phyloP scores from a whole-genome alignment of 2,113 vertebrate genomes.

The Entelurus aequoreus region DNA sequence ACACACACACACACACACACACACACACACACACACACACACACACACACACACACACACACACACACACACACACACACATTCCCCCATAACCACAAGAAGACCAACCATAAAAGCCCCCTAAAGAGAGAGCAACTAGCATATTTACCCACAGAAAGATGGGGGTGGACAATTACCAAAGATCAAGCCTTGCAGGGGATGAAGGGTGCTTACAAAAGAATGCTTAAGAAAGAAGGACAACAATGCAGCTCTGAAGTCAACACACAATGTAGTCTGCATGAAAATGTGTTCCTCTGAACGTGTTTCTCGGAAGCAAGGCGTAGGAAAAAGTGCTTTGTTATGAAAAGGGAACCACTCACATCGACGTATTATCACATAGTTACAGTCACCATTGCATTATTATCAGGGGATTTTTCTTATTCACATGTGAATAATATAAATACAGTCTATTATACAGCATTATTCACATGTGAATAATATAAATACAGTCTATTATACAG shows the following conservation, averaged over 20 bases:
- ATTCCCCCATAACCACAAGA: slow-evolving; percentile 30
- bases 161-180: slow-evolving; percentile 60
- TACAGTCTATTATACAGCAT: too few species aligned
- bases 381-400: too few species aligned
- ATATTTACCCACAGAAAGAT: slow-evolving; percentile 52
- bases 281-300: slow-evolving; percentile 24
- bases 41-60: neutral
- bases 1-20: too few species aligned
- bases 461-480: too few species aligned
- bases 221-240: slow-evolving; percentile 36
- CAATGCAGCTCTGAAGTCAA: slow-evolving; percentile 31
- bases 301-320: too few species aligned
- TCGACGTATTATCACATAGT: too few species aligned
- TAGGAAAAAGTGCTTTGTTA: too few species aligned
- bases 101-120: slow-evolving; percentile 67
- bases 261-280: slow-evolving; percentile 31
- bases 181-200: slow-evolving; percentile 56
- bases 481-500: too few species aligned
- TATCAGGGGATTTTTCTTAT: too few species aligned
- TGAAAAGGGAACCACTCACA: too few species aligned
- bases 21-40: too few species aligned
- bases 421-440: too few species aligned
- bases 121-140: slow-evolving; percentile 35
- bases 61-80: neutral
- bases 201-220: neutral